Percentiles rank a stretch among this genome's conserved stretches.
Conservation (phyloP, 2,113 vertebrate species). For the Paramisgurnus dabryanus region DNA sequence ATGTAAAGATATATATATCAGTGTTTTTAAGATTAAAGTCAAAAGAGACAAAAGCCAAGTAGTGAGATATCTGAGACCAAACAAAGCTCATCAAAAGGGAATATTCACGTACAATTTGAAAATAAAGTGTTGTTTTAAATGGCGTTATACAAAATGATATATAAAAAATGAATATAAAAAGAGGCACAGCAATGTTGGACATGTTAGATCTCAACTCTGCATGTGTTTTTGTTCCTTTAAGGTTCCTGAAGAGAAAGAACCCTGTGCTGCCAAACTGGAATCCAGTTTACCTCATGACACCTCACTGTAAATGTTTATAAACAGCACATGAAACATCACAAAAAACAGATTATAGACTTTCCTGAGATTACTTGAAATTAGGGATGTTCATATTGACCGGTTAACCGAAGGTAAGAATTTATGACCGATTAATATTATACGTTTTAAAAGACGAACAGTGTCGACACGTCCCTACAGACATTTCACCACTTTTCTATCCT, state of each 20-base stretch:
- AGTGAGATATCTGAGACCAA: background rate
- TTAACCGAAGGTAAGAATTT: too few species aligned
- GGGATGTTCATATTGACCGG: too few species aligned
- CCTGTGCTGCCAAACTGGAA: constrained; percentile 50
- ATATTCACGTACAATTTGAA: too few species aligned
- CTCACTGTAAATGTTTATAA: constrained; percentile 59
- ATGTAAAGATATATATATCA: background rate
- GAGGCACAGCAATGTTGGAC: too few species aligned
- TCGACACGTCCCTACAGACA: too few species aligned
- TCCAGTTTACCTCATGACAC: constrained; percentile 67
- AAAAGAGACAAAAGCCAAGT: constrained; percentile 4
- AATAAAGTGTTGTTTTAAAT: too few species aligned
- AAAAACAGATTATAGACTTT: constrained; percentile 26
- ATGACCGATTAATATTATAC: too few species aligned
- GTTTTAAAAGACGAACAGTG: too few species aligned
- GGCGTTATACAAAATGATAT: too few species aligned
- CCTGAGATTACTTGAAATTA: constrained; percentile 60
- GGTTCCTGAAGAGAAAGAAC: constrained; percentile 55
- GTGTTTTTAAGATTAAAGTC: background rate
- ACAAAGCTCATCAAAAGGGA: background rate
- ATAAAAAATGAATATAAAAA: too few species aligned
- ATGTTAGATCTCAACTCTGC: background rate
- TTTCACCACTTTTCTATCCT: too few species aligned
- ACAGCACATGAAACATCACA: background rate
- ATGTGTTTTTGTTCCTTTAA: constrained; percentile 35